These are phyloP conservation scores for Aphidius ervi DNA, from an alignment of 1,140 invertebrate genomes.

Conservation along the genomic window DNA sequence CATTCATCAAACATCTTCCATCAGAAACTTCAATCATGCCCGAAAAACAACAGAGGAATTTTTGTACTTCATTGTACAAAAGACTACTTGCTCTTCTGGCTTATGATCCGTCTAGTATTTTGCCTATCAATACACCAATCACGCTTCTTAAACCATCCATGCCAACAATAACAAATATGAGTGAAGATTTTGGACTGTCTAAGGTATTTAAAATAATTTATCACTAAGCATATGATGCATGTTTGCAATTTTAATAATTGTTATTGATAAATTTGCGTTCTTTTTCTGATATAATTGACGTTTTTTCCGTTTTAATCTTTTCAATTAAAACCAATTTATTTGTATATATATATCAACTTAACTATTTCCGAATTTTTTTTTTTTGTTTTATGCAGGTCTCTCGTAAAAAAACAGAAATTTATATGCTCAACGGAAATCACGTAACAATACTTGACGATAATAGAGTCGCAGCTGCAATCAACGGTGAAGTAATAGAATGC, in stretches of 20 bases:
- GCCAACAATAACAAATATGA: constrained; percentile 46
- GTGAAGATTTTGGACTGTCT: constrained; percentile 63
- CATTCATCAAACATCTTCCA: constrained; percentile 27
- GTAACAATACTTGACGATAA: constrained; percentile 63
- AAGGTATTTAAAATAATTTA: constrained; percentile 30
- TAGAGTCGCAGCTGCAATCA: constrained; percentile 61
- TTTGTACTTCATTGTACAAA: constrained; percentile 54
- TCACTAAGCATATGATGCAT: too few species aligned
- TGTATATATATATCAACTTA: too few species aligned
- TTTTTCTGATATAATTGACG: too few species aligned
- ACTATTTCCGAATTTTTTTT: too few species aligned
- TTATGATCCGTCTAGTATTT: constrained; percentile 44
- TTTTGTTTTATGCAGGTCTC: constrained; percentile 29
- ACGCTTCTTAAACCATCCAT: constrained; percentile 62
- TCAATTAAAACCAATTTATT: too few species aligned
- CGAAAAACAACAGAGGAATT: constrained; percentile 44
- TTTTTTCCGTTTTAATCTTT: too few species aligned
- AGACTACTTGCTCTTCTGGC: constrained; percentile 56
- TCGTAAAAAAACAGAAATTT: constrained; percentile 32
- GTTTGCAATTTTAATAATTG: too few species aligned
- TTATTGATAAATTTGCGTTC: too few species aligned
- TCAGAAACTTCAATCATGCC: constrained; percentile 19
- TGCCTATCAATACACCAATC: constrained; percentile 56
- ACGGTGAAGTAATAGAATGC: constrained; percentile 44
- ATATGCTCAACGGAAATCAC: constrained; percentile 60